Evolutionary conservation across 2,888 invertebrate species (phyloP).

Genomic region (Chloroclysta siterata): DNA sequence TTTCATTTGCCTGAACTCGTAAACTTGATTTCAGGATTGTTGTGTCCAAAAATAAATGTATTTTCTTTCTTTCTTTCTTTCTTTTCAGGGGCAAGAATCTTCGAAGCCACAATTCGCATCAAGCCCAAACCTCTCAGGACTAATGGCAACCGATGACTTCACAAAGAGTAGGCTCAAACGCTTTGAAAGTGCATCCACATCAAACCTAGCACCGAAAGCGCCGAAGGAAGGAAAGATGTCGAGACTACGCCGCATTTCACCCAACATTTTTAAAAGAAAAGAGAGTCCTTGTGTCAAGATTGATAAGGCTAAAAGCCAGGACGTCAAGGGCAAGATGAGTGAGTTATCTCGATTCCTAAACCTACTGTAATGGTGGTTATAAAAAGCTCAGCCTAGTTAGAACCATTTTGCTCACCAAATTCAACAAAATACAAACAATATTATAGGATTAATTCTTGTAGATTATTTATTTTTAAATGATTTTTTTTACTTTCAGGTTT

Average conservation of each 20-base stretch:
- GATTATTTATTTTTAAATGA: too few relatives aligned
- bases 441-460: too few relatives aligned
- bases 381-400: too few relatives aligned
- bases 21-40: too few relatives aligned
- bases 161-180: conserved; percentile 58
- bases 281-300: conserved; percentile 47
- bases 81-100: conserved; percentile 65
- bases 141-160: conserved; percentile 54
- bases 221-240: conserved; percentile 58
- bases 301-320: conserved; percentile 52
- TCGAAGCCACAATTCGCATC: conserved; percentile 71
- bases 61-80: too few relatives aligned
- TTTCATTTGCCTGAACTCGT: too few relatives aligned
- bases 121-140: conserved; percentile 69
- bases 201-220: conserved; percentile 56
- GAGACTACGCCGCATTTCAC: conserved; percentile 65
- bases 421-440: too few relatives aligned
- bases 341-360: conserved; percentile 46
- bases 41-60: not conserved
- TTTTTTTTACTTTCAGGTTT: conserved; percentile 56
- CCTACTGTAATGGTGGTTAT: too few relatives aligned
- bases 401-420: too few relatives aligned
- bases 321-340: conserved; percentile 63
- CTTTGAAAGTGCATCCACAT: conserved; percentile 68
- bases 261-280: conserved; percentile 65